Conservation (phyloP, 2,888 invertebrate species). For the Octonoba sinensis region DNA sequence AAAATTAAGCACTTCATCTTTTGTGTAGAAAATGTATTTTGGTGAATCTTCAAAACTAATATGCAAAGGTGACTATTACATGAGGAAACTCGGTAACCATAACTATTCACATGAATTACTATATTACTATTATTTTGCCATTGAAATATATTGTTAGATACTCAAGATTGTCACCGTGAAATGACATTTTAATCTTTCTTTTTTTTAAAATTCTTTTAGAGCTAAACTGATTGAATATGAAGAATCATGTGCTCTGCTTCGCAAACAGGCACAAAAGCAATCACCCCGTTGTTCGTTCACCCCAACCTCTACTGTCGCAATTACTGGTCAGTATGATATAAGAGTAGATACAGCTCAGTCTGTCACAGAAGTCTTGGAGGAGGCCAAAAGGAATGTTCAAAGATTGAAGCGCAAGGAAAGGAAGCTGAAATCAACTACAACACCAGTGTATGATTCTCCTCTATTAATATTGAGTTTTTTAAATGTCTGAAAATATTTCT, state of each 20-base stretch:
- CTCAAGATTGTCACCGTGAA: no score
- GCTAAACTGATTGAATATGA: conserved; percentile 91
- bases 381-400: conserved; percentile 83
- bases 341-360: conserved; percentile 67
- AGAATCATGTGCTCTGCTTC: conserved; percentile 81
- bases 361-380: conserved; percentile 76
- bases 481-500: background rate
- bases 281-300: conserved; percentile 66
- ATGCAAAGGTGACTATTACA: no score
- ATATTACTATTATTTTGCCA: no score
- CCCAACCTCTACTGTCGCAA: conserved; percentile 66
- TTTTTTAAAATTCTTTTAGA: conserved; percentile 67
- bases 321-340: conserved; percentile 67
- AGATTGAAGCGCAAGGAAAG: conserved; percentile 68
- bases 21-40: no score
- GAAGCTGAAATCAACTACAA: conserved; percentile 26
- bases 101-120: no score
- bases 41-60: no score
- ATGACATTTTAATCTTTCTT: no score
- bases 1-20: no score
- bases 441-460: background rate
- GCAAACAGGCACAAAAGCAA: conserved; percentile 72
- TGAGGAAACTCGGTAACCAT: no score
- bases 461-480: background rate
- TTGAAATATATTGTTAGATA: no score